These are phyloP conservation scores for Ptiloglossa arizonensis DNA, from an alignment of 1,140 invertebrate genomes.

Conservation along the genomic window DNA sequence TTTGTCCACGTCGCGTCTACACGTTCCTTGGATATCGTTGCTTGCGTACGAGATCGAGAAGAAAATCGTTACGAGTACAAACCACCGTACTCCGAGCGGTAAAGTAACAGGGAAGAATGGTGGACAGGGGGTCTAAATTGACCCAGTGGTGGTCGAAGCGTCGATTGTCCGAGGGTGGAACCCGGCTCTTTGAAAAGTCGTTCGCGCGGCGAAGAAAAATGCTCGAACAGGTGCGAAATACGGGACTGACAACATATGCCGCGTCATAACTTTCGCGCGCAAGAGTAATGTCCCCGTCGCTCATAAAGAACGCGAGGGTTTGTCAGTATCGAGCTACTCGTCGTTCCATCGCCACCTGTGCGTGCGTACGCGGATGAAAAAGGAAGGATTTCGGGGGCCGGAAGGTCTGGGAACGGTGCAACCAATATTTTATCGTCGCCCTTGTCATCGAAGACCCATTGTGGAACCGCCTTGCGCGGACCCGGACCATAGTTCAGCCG, in stretches of 20 bases:
- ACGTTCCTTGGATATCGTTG: too few species aligned
- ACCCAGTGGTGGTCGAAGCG: too few species aligned
- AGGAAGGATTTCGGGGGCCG: conserved; percentile 54
- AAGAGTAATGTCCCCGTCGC: conserved; percentile 41
- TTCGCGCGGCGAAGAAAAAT: conserved; percentile 37
- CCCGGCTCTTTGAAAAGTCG: too few species aligned
- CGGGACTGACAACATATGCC: conserved; percentile 36
- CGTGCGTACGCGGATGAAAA: conserved; percentile 53
- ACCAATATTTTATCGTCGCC: conserved; percentile 71
- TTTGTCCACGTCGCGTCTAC: too few species aligned
- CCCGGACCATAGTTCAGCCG: conserved; percentile 62
- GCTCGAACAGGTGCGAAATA: conserved; percentile 50
- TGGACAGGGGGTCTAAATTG: too few species aligned
- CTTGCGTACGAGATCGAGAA: too few species aligned
- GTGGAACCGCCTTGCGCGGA: conserved; percentile 37
- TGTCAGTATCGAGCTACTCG: conserved; percentile 69
- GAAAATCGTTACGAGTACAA: too few species aligned
- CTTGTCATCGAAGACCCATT: conserved; percentile 31
- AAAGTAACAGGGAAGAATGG: too few species aligned
- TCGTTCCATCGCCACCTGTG: conserved; percentile 59
- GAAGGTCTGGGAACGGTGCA: conserved; percentile 45
- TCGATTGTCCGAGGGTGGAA: too few species aligned
- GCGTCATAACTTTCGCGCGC: conserved; percentile 34
- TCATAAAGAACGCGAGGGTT: conserved; percentile 41
- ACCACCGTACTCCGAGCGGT: too few species aligned